Evolutionary conservation across 2,888 invertebrate genomes (phyloP), one percentile per base, ranked within the genome.

Genomic region (Epicampocera succincta): DNA sequence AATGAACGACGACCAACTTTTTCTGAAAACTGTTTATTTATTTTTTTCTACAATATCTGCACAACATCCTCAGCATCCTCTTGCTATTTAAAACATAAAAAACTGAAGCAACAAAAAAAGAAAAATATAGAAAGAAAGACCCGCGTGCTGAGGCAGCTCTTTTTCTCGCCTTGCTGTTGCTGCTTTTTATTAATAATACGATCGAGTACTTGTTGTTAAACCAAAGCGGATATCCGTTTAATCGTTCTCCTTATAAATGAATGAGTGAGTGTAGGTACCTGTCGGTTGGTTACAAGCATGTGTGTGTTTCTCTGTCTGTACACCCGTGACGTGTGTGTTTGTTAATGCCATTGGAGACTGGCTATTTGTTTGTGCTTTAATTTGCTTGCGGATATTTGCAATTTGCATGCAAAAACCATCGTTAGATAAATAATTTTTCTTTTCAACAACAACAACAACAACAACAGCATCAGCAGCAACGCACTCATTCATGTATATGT

Each of bases 161-260:
- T 25, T 73, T 60, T 63, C 80, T 80, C 40, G 80, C 63, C 75
- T 81, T 8, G 69, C 54, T 33, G 33, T 33, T 33, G 33, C 17
- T n/a, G 52, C 58, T 58, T 54, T n/a, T 50, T 15, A n/a, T 17
- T 33, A 69, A 69, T 52, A 42, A 66, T 66, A 58, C 58, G 48
- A 48, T 71, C 46, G 33, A 17, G 52, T 60, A 65, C 63, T 58
- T 65, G 75, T 58, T 65, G 75, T 71, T 50, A 46, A 54, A 15
- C 79, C 38, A 76, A 83, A 88, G 85, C 89, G 88, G 88, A 88
- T 89, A 87, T 88, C 88, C 88, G 88, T 88, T 88, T 61, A 78
- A 82, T 65, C 78, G 66, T 74, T 82, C 78, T 82, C 73, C 78
- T 74, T 29, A 56, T 46, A 74, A 58, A 65, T 71, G 78, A 44